A percentile compares a stretch with the other conserved stretches of the same genome.
phyloP scores from a whole-genome alignment of 2,888 invertebrate species.

The Rhorus exstirpatorius region DNA sequence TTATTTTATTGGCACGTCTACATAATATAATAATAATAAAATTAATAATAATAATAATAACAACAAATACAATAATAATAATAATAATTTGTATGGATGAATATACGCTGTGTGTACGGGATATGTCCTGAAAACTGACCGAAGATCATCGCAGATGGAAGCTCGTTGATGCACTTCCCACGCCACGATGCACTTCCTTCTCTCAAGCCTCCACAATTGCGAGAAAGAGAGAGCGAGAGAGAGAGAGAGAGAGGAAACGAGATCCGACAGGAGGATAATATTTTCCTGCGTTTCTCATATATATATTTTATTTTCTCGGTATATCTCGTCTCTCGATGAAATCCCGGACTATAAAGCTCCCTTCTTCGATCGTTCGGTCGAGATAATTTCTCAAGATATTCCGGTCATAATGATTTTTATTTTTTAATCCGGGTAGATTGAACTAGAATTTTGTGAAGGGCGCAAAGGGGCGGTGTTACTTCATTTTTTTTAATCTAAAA shows the following conservation, averaged over 20 bases:
- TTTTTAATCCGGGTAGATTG: slow-evolving; percentile 24
- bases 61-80: slow-evolving; percentile 13
- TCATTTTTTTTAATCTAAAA: not conserved
- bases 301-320: slow-evolving; percentile 50
- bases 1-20: slow-evolving; percentile 42
- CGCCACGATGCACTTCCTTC: slow-evolving; percentile 69
- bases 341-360: slow-evolving; percentile 48
- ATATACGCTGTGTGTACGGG: slow-evolving; percentile 11
- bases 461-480: not conserved
- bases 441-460: slow-evolving; percentile 31
- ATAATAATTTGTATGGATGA: slow-evolving; percentile 1
- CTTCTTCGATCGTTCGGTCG: slow-evolving; percentile 49
- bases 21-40: not conserved
- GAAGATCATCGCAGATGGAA: slow-evolving; percentile 62
- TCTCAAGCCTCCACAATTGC: slow-evolving; percentile 58
- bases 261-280: slow-evolving; percentile 60
- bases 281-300: slow-evolving; percentile 65
- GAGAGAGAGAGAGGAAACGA: slow-evolving; percentile 40
- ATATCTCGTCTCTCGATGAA: slow-evolving; percentile 51
- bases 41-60: not conserved
- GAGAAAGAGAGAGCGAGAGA: slow-evolving; percentile 24
- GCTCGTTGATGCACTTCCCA: slow-evolving; percentile 65
- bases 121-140: slow-evolving; percentile 56
- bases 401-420: slow-evolving; percentile 31
- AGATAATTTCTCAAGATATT: slow-evolving; percentile 51